Conservation (phyloP, 2,888 invertebrate genomes). For the Ophioninae sp. region DNA sequence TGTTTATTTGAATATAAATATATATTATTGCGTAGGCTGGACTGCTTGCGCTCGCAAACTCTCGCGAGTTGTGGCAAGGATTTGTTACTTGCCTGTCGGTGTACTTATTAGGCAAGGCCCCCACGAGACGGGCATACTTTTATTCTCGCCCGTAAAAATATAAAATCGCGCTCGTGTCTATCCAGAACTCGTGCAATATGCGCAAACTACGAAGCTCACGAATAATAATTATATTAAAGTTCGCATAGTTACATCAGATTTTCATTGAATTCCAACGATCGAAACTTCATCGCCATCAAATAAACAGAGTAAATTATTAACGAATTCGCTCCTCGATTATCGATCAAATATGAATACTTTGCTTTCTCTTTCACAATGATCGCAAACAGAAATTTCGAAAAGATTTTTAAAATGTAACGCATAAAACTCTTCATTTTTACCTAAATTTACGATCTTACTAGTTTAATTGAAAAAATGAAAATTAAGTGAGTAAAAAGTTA, state of each 20-base stretch:
- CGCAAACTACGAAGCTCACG: not conserved
- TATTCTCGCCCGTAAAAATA: not conserved
- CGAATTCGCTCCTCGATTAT: not conserved
- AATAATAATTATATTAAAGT: not conserved
- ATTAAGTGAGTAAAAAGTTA: too few species aligned
- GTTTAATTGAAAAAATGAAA: too few species aligned
- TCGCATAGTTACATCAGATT: not conserved
- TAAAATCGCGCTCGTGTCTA: slow-evolving; percentile 1
- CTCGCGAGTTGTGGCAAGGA: slow-evolving; percentile 37
- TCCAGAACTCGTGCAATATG: not conserved
- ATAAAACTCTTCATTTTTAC: too few species aligned
- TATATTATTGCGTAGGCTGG: slow-evolving; percentile 18
- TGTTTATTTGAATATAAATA: not conserved
- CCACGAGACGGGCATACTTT: slow-evolving; percentile 25
- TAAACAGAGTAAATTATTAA: not conserved
- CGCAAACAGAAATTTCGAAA: too few species aligned
- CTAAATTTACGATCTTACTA: too few species aligned
- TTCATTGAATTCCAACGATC: not conserved
- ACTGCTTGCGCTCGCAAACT: slow-evolving; percentile 16
- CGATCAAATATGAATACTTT: not conserved
- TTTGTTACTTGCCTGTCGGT: slow-evolving; percentile 49
- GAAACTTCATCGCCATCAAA: not conserved
- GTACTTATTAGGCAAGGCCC: slow-evolving; percentile 60
- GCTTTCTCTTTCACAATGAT: not conserved
- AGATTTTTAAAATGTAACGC: too few species aligned